Percentiles rank a stretch among this genome's conserved stretches.
Conservation (phyloP, 1,140 invertebrate genomes). For the Drosophila tani region DNA sequence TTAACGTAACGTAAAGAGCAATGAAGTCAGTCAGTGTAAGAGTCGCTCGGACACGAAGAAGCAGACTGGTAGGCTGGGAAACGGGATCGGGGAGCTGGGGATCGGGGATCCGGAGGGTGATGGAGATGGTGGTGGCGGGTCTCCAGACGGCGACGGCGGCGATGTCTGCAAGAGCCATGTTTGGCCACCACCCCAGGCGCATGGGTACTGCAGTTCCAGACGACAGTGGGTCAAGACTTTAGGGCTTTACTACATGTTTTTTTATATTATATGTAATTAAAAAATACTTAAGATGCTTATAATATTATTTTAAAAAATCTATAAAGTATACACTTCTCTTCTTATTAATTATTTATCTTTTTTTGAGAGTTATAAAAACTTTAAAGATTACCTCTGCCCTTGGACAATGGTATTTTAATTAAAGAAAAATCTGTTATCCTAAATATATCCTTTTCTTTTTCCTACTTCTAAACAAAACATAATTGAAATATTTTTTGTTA, state of each 20-base stretch:
- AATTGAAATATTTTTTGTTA: background rate
- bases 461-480: background rate
- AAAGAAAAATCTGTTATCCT: background rate
- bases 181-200: constrained; percentile 65
- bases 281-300: background rate
- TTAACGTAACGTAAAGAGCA: constrained; percentile 82
- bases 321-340: too few species aligned
- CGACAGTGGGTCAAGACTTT: constrained; percentile 51
- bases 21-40: constrained; percentile 77
- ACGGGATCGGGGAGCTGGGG: background rate
- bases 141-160: background rate
- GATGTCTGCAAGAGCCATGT: constrained; percentile 57
- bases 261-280: too few species aligned
- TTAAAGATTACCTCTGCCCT: too few species aligned
- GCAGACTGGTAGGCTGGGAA: constrained; percentile 11
- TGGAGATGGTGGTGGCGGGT: background rate
- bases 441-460: too few species aligned
- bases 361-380: too few species aligned
- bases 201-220: constrained; percentile 55
- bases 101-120: background rate
- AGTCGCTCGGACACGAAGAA: constrained; percentile 24
- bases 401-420: background rate
- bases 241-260: background rate
- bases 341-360: too few species aligned
- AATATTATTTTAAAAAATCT: background rate